Evolutionary conservation across 2,113 vertebrate species (phyloP).

Genomic region (Hemiscyllium ocellatum): DNA sequence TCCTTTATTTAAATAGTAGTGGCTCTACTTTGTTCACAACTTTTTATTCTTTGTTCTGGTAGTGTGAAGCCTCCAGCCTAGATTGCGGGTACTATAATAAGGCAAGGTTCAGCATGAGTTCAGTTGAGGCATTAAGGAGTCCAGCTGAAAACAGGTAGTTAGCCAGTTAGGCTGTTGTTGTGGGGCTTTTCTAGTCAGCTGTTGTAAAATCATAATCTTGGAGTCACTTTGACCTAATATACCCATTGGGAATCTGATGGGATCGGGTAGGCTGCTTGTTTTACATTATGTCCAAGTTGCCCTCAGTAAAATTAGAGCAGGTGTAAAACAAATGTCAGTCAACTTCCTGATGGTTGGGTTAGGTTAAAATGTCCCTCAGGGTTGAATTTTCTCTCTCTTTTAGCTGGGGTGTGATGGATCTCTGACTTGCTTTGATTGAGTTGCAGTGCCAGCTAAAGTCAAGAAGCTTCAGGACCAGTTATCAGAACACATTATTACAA

Average conservation of each 20-base stretch:
- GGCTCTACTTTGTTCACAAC: background rate
- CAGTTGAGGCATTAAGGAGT: background rate
- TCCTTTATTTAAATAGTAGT: background rate
- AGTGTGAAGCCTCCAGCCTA: background rate
- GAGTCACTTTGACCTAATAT: background rate
- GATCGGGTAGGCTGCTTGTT: background rate
- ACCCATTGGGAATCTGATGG: background rate
- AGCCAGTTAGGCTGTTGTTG: background rate
- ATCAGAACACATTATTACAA: background rate
- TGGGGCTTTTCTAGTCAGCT: background rate
- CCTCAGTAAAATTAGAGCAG: background rate
- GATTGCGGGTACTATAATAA: background rate
- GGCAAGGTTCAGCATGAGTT: background rate
- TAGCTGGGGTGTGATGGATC: background rate
- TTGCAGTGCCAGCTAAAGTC: background rate
- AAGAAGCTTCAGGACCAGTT: background rate
- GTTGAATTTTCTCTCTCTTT: background rate
- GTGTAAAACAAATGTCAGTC: background rate
- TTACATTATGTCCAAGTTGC: background rate
- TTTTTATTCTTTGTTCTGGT: background rate
- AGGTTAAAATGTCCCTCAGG: background rate
- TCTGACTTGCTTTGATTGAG: background rate
- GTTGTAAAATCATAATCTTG: background rate
- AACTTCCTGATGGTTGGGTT: background rate
- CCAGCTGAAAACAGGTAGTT: background rate